Base-by-base conservation (phyloP, 2,113 vertebrate genomes). In the cattle (Bos taurus) region DNA sequence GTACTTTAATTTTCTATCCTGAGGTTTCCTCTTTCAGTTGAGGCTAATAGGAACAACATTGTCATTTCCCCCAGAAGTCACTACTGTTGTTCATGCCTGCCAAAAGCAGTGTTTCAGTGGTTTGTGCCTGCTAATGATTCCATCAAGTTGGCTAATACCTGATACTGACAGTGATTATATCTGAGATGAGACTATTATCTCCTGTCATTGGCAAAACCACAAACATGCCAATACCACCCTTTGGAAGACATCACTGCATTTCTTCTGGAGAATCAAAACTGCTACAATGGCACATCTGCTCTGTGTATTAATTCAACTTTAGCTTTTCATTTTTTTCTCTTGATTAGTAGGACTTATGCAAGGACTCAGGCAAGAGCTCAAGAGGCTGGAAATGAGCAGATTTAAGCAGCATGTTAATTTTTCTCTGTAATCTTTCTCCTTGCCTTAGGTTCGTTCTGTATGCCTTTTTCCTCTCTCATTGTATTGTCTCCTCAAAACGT, bases 261-360 rank as follows among this genome's bases (percentile, higher is more conserved):
- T 95, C 59, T 87, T 96, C 88, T 85, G 15, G 30, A 92, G 5
- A 90, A 67, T 40, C 30, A 97, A 92, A 92, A 33, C 13, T 64
- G 50, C 33, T 85, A 4, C 54, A 96, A 88, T 10, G 25, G 87
- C 33, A 5, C 21, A 90, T 77, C 64, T 90, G 26, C 11, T 90
- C 84, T 43, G 90, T 94, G 28, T 84, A 43, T 85, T 81, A 36
- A 95, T 84, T 97, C 43, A 71, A 57, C 89, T 94, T 97, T 92
- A 92, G 83, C 25, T 81, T 92, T 26, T 78, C 50, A 88, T 46
- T 71, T 74, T 87, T 15, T 48, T 88, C 26, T 90, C 52, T 97
- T 97, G 52, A 94, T 62, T 88, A 40, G 3, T 88, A 88, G n/a
- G 84, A 88, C 33, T 54, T 92, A 74, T 54, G n/a, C 7, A 84